Evolutionary conservation across 1,140 invertebrate genomes (phyloP), one percentile per base, ranked within the genome.

Genomic region (Megalopta genalis): DNA sequence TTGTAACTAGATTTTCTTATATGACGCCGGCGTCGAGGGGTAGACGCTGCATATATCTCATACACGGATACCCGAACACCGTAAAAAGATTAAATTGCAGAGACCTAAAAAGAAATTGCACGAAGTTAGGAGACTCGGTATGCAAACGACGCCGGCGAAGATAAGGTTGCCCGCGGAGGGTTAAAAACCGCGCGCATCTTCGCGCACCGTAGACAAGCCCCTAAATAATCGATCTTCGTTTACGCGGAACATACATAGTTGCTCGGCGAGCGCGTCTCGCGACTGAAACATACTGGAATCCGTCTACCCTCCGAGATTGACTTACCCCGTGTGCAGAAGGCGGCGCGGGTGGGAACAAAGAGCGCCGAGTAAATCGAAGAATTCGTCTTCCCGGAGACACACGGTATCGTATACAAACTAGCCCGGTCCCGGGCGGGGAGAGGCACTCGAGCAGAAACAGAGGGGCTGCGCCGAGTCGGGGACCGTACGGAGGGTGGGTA

Each of bases 401-500:
- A 23, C 18, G n/a, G 54, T 76, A 67, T 67, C 73, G 64, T 64
- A 21, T 63, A 57, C 37, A 54, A 52, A 72, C 68, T 64, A 57
- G 68, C 63, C 27, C 12, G 4, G 59, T 69, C 49, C 25, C 8
- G 32, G 4, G 23, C 16, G 49, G 0, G 49, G 21, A 42, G 66
- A 52, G 16, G 10, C 25, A 42, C 37, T 64, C 68, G 75, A n/a
- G 46, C 23, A 23, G 46, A 49, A 27, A 71, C 68, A 32, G 60
- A 46, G 60, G 76, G 75, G 57, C 60, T 16, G 27, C 8, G 3
- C 10, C 23, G 46, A 0, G 21, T 0, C 12, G 2, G 2, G n/a
- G 57, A n/a, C n/a, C n/a, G n/a, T n/a, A n/a, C 8, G n/a, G 27
- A 49, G 77, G 82, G 54, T 54, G 77, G 73, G 69, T 80, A 85